These are phyloP conservation scores for Ifrita kowaldi DNA, from an alignment of 2,113 vertebrate genomes.

Conservation along the genomic window DNA sequence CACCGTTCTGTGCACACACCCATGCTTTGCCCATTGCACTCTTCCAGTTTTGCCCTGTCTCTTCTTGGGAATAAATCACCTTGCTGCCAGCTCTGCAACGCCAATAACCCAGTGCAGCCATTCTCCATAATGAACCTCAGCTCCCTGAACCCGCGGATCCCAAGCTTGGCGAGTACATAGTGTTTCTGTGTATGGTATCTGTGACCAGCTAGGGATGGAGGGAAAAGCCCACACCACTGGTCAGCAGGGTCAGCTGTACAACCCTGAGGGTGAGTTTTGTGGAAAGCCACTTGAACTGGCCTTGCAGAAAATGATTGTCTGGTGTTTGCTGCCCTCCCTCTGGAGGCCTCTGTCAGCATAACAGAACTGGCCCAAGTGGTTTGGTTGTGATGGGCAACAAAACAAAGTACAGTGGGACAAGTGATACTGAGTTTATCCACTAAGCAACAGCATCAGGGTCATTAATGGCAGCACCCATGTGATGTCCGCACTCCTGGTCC, in stretches of 20 bases:
- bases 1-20: not conserved
- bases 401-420: not conserved
- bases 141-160: rapidly evolving
- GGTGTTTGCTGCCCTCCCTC: not conserved
- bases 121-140: not conserved
- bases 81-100: not conserved
- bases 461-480: not conserved
- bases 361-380: not conserved
- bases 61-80: not conserved
- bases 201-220: not conserved
- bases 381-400: not conserved
- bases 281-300: not conserved
- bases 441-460: not conserved
- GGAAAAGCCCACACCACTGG: too few species aligned
- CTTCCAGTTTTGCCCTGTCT: not conserved
- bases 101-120: not conserved
- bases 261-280: not conserved
- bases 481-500: not conserved
- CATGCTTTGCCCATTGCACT: not conserved
- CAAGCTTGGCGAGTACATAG: not conserved
- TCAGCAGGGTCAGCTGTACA: not conserved
- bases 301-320: not conserved
- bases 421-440: not conserved
- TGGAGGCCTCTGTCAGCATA: not conserved
- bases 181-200: not conserved